Evolutionary conservation across 1,140 invertebrate genomes (phyloP).

Genomic region (Limonius californicus): DNA sequence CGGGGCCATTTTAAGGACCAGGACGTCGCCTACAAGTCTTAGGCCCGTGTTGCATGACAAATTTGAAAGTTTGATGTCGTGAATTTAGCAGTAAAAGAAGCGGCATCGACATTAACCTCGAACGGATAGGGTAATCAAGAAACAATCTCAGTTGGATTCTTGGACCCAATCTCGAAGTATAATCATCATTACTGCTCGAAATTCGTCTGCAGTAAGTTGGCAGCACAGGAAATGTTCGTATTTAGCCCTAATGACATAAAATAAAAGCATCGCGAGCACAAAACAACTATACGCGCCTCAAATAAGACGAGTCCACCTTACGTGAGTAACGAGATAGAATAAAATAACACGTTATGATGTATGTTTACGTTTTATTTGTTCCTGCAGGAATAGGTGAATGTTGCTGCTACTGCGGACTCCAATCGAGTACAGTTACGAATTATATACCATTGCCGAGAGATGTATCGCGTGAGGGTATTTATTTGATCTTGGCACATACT

Average conservation of each 20-base stretch:
- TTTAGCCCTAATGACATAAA: background rate
- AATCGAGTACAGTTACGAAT: background rate
- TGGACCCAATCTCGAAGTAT: slow-evolving; percentile 1
- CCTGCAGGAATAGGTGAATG: background rate
- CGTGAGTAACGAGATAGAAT: slow-evolving; percentile 1
- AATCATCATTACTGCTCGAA: slow-evolving; percentile 1
- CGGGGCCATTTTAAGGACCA: background rate
- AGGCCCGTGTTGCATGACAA: background rate
- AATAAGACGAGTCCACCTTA: background rate
- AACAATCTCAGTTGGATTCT: background rate
- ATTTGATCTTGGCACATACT: too few species aligned
- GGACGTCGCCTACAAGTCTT: background rate
- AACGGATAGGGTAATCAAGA: slow-evolving; percentile 1
- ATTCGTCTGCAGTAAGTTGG: background rate
- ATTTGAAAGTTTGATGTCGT: background rate
- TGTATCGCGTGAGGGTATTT: too few species aligned
- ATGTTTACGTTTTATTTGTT: background rate
- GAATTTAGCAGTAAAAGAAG: background rate
- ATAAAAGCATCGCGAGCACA: background rate
- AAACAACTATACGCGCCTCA: background rate
- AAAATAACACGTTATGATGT: background rate
- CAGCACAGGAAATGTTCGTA: slow-evolving; percentile 1
- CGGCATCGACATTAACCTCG: background rate
- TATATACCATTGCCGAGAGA: background rate
- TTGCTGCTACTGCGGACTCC: background rate